Evolutionary conservation across 2,888 invertebrate species (phyloP), one percentile per base, ranked within the genome.

Genomic region (Pteria penguin): DNA sequence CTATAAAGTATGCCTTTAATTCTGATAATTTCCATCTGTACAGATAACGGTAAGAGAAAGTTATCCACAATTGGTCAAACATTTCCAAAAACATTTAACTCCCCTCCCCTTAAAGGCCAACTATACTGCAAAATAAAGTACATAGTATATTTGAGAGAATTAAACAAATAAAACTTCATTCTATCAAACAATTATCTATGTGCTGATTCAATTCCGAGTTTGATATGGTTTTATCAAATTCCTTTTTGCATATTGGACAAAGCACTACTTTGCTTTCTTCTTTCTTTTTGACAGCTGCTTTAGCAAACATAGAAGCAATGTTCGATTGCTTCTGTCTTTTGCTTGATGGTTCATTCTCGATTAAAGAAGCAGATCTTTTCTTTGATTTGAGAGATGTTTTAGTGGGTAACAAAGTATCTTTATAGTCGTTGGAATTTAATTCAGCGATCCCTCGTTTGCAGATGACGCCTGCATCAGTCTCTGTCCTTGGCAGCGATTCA

Each of bases 171-270:
- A n/a, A n/a, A n/a, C n/a, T n/a, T 79, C 65, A 87, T 70, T 87
- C 87, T 76, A 90, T 90, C 52, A 90, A 81, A 74, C 90, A 90
- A 76, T 88, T 89, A 68, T 90, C 90, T 71, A 90, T 86, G 74
- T 90, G 90, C 4, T 72, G 54, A 80, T 90, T 90, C n/a, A 90
- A 80, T n/a, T 88, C 87, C 5, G 78, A 76, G 72, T 90, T 90
- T 26, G 82, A 84, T 27, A 80, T 78, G 4, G 81, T 81, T 22
- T 72, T 68, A 1, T 85, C 81, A 83, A 90, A 90, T 29, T 78
- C 74, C 55, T 81, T 80, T 24, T 72, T 72, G 83, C 90, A 90
- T n/a, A 90, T 84, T 0, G 90, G 90, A 80, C 90, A 89, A 14
- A 77, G 69, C 31, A 52, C 36, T 14, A 66, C 58, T 52, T 78